Percentiles rank a stretch among this genome's conserved stretches.
Evolutionary conservation across 2,797 vertebrate genomes (phyloP).

Genomic region (Acrossocheilus wenchowensis): DNA sequence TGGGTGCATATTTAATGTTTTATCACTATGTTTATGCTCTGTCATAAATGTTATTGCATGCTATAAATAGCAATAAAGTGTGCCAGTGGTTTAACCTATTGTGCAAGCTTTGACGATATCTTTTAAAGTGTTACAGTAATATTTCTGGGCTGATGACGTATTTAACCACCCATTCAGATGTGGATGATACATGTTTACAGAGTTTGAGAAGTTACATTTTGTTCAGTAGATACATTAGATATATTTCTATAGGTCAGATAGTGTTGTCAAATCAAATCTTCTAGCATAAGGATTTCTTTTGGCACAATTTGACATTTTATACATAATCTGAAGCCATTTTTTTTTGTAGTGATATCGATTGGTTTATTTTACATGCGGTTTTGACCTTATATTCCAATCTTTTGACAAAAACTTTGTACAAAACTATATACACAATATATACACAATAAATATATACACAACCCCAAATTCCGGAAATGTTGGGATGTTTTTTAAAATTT

Average conservation of each 20-base stretch:
- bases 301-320: not conserved
- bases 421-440: no score
- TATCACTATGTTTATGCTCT: not conserved
- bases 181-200: not conserved
- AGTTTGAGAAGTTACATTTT: not conserved
- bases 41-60: not conserved
- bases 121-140: not conserved
- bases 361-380: not conserved
- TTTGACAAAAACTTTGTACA: not conserved
- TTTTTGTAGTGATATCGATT: not conserved
- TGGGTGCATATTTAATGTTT: not conserved
- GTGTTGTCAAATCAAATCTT: not conserved
- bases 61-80: conserved; percentile 8
- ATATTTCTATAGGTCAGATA: not conserved
- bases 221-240: not conserved
- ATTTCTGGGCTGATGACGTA: conserved; percentile 26
- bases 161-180: conserved; percentile 2
- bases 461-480: no score
- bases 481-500: no score
- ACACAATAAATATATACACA: no score
- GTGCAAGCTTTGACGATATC: not conserved
- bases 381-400: not conserved
- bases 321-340: not conserved
- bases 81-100: not conserved
- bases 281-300: not conserved